A percentile compares a stretch with the other conserved stretches of the same genome.
Evolutionary conservation across 1,140 invertebrate genomes (phyloP).

Genomic region (Drosophila rhopaloa): DNA sequence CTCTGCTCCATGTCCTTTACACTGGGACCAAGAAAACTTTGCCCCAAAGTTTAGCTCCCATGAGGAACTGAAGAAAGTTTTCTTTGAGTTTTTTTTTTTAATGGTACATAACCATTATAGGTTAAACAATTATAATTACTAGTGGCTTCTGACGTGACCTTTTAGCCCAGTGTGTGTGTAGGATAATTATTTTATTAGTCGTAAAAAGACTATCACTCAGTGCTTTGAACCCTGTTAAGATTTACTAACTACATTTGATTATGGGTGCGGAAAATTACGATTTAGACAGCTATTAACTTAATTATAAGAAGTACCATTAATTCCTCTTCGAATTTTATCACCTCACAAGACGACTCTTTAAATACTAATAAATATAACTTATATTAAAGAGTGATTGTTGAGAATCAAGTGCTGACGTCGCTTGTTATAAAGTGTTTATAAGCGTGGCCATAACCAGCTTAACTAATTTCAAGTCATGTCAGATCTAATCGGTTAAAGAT

Average conservation of each 20-base stretch:
- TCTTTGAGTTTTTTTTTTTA: slow-evolving; percentile 30
- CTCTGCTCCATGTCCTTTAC: slow-evolving; percentile 37
- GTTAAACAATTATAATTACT: slow-evolving; percentile 55
- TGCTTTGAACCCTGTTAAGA: background rate
- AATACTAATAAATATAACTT: background rate
- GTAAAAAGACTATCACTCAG: background rate
- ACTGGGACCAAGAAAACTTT: slow-evolving; percentile 30
- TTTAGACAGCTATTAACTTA: too few relatives aligned
- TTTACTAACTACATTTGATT: too few relatives aligned
- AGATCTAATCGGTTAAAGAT: slow-evolving; percentile 27
- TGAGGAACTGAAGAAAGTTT: slow-evolving; percentile 34
- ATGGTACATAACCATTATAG: slow-evolving; percentile 57
- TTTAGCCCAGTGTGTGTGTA: background rate
- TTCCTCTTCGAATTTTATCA: too few relatives aligned
- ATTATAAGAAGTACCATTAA: background rate
- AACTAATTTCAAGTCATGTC: slow-evolving; percentile 4
- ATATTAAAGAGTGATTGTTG: background rate
- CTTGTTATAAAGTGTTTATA: slow-evolving; percentile 13
- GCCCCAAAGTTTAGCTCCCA: slow-evolving; percentile 48
- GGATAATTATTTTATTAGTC: slow-evolving; percentile 6
- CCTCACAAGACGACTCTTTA: background rate
- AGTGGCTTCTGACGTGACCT: slow-evolving; percentile 44
- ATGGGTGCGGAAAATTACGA: too few relatives aligned
- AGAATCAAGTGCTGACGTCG: slow-evolving; percentile 5
- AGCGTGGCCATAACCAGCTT: slow-evolving; percentile 16